phyloP scores from a whole-genome alignment of 2,797 vertebrate species.

The Heteromormyrus szaboi region DNA sequence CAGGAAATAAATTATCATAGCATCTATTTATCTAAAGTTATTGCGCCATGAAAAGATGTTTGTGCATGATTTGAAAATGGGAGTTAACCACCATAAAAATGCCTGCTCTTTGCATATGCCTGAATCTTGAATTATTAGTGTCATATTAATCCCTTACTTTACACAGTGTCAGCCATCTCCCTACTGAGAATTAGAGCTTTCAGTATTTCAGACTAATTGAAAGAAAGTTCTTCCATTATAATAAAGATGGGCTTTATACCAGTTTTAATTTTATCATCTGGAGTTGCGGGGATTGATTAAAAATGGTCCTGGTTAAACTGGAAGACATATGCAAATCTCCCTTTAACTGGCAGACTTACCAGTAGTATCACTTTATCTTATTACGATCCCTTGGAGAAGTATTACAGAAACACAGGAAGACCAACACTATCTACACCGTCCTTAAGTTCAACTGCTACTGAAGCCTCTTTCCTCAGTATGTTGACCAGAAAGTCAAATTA shows the following conservation, averaged over 20 bases:
- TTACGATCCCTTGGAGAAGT: neutral
- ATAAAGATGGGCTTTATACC: neutral
- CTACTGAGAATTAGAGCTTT: neutral
- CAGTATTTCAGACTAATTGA: neutral
- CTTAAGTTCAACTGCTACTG: neutral
- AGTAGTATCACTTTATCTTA: neutral
- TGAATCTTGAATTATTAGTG: slow-evolving; percentile 10
- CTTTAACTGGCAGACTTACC: neutral
- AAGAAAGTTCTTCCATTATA: neutral
- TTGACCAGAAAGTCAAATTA: neutral
- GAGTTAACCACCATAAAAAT: neutral
- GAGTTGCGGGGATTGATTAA: neutral
- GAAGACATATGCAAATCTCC: neutral
- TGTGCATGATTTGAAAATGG: slow-evolving; percentile 48
- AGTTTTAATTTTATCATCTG: neutral
- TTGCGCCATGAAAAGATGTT: neutral
- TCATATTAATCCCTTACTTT: neutral
- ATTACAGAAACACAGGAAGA: neutral
- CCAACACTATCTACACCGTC: neutral
- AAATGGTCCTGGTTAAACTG: neutral
- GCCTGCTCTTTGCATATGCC: slow-evolving; percentile 7
- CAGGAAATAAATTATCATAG: neutral
- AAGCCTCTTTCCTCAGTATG: neutral
- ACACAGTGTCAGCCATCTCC: neutral
- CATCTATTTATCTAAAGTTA: neutral